Evolutionary conservation across 92 coral and sea anemone genomes (phyloP), one percentile per base, ranked within the genome.

Genomic region (Plumapathes pennacea): DNA sequence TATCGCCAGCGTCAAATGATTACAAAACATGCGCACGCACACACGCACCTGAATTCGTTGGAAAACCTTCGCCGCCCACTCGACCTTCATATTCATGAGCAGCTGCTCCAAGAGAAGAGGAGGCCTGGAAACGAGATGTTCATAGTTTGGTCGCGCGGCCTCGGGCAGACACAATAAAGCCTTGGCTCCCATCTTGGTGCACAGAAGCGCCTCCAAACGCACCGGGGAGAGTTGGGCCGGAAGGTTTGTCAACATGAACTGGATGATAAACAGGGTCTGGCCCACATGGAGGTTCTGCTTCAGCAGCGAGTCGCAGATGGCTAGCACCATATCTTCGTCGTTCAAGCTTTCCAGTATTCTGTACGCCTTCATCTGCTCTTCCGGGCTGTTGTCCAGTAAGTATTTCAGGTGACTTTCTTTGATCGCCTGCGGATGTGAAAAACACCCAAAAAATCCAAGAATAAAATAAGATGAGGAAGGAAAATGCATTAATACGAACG

Each of bases 11-110:
- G n/a, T n/a, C n/a, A n/a, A n/a, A n/a, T n/a, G n/a, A n/a, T n/a
- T n/a, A n/a, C n/a, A n/a, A n/a, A n/a, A n/a, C n/a, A n/a, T n/a
- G n/a, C n/a, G n/a, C n/a, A n/a, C n/a, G n/a, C n/a, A n/a, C n/a
- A n/a, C n/a, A n/a, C 10, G 18, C 62, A 78, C 85, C 82, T 94
- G 99, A 13, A 94, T 64, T 38, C 85, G 84, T 40, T 67, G 67
- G 26, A 94, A 94, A 27, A 89, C 90, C 45, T 72, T 83, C 38
- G 82, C 96, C 1, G 99, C 96, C 99, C 99, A 94, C 59, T 94
- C 99, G 27, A 94, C 99, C 47, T 94, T 94, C 85, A 94, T 79
- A 66, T 94, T 90, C 92, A 94, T 94, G 32, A 94, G 73, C 24
- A 94, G 84, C 72, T 94, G 99, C 62, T 94, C 99, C 50, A 94